Conservation (phyloP, 2,797 vertebrate species). For the Lutjanus argentimaculatus region DNA sequence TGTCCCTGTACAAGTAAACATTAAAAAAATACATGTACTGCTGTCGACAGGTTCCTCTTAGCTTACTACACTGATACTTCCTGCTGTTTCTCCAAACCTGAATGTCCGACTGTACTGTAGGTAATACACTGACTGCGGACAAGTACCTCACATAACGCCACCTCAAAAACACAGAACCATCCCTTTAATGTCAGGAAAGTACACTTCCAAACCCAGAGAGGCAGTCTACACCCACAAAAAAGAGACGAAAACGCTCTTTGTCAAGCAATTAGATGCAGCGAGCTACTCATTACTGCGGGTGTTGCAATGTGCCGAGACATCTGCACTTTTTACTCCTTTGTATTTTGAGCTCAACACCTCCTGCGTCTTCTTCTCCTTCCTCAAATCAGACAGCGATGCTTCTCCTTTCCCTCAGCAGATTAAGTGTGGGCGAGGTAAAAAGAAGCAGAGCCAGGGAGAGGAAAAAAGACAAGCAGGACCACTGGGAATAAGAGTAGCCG, state of each 20-base stretch:
- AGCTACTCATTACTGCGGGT: neutral
- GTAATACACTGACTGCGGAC: no score
- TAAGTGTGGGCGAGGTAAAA: conserved; percentile 60
- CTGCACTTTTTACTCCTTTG: neutral
- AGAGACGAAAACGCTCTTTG: accelerated
- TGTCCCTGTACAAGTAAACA: no score
- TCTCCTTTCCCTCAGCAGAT: conserved; percentile 46
- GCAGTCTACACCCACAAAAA: neutral
- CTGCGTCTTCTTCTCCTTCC: conserved; percentile 3
- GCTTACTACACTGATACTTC: no score
- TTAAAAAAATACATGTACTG: no score
- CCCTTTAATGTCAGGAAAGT: neutral
- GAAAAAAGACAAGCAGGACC: conserved; percentile 40
- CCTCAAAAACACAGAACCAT: no score
- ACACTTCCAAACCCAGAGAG: neutral
- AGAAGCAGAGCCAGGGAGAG: conserved; percentile 41
- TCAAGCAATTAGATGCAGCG: neutral
- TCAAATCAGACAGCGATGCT: conserved; percentile 47
- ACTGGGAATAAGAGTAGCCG: conserved; percentile 48
- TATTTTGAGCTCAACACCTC: conserved; percentile 32
- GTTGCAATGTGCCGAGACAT: neutral
- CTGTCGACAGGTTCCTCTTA: no score
- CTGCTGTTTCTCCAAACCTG: no score
- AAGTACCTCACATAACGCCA: no score
- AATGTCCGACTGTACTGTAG: no score